Percentiles rank a stretch among this genome's conserved stretches.
Conservation (phyloP, 1,140 invertebrate species). For the Brachionus asplanchnoidis region DNA sequence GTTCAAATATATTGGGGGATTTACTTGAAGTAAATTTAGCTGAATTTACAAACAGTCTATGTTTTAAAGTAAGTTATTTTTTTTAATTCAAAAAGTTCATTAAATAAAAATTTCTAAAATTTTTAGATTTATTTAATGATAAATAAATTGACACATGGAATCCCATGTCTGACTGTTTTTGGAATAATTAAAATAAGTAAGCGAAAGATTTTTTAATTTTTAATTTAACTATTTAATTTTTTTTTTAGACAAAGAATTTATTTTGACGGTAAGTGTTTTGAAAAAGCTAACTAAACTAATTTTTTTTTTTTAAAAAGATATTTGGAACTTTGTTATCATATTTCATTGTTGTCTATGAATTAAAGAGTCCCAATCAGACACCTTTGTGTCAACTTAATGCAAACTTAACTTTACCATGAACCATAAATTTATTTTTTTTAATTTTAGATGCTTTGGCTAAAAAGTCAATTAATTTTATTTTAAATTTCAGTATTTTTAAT, state of each 20-base stretch:
- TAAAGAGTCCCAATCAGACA: background rate
- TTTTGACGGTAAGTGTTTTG: background rate
- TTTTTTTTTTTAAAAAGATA: background rate
- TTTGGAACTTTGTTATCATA: background rate
- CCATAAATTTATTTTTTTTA: background rate
- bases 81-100: no score
- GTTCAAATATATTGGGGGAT: background rate
- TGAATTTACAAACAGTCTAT: constrained; percentile 26
- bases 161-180: background rate
- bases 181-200: background rate
- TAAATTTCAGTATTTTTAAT: no score
- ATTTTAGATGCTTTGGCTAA: no score
- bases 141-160: background rate
- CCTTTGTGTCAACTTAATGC: background rate
- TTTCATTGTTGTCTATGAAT: constrained; percentile 3
- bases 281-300: background rate
- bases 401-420: background rate
- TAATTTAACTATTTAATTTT: background rate
- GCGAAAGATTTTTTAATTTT: background rate
- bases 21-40: background rate
- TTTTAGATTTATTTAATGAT: background rate
- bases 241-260: background rate
- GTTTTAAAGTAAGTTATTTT: constrained; percentile 39
- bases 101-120: no score
- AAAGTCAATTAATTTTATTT: no score